A percentile compares a stretch with the other conserved stretches of the same genome.
Evolutionary conservation across 1,140 invertebrate species (phyloP).

Genomic region (Acyrthosiphon pisum): DNA sequence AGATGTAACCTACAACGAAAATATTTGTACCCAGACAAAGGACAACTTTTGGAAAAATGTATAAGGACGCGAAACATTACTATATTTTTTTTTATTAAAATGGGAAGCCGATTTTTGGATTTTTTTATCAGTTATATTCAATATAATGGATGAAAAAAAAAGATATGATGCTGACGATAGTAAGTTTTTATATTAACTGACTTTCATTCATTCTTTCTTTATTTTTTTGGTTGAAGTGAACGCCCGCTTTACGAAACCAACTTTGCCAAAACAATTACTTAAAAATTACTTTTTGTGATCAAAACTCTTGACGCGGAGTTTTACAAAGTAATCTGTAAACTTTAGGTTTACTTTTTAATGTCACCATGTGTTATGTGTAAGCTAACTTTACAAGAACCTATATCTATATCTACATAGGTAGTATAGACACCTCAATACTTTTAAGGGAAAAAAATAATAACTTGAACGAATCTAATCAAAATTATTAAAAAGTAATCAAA

Average conservation of each 20-base stretch:
- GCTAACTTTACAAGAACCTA: not conserved
- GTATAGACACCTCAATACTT: not conserved
- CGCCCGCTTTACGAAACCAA: not conserved
- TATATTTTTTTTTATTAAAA: slow-evolving; percentile 1
- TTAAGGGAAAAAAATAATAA: not conserved
- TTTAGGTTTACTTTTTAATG: slow-evolving; percentile 28
- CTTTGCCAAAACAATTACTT: slow-evolving; percentile 22
- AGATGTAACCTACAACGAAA: not conserved
- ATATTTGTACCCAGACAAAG: slow-evolving; percentile 24
- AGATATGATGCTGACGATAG: not conserved
- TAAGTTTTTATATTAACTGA: slow-evolving; percentile 2
- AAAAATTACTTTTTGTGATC: slow-evolving; percentile 28
- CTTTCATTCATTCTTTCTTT: not conserved
- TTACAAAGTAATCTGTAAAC: slow-evolving; percentile 30
- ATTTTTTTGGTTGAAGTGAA: not conserved
- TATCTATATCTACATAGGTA: not conserved
- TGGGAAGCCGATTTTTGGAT: not conserved
- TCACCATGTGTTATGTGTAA: not conserved
- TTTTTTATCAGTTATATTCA: not conserved
- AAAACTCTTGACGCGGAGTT: slow-evolving; percentile 17
- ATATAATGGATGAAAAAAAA: not conserved
- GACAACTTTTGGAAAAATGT: not conserved
- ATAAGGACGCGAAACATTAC: not conserved
- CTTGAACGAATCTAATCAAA: not conserved
- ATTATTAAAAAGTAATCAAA: not conserved